Percentiles rank a stretch among this genome's conserved stretches.
Conservation (phyloP, 2,797 vertebrate species). For the Schizothorax lantsangensis region DNA sequence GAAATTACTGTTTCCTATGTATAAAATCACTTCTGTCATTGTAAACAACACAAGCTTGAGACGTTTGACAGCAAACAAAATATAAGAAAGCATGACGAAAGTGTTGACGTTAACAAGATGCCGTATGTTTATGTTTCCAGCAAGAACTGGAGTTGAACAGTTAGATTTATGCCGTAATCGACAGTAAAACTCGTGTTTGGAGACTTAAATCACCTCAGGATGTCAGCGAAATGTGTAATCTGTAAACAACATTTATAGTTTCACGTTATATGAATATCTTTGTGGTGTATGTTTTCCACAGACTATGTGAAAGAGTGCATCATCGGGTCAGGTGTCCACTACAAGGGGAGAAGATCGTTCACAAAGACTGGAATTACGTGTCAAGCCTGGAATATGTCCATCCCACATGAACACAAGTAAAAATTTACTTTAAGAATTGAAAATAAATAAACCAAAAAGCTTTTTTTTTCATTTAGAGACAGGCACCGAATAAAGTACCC, state of each 20-base stretch:
- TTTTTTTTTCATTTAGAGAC: not conserved
- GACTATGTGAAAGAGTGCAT: slow-evolving; percentile 95
- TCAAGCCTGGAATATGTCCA: slow-evolving; percentile 94
- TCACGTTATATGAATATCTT: slow-evolving; percentile 38
- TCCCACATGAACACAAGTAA: slow-evolving; percentile 97
- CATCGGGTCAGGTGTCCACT: slow-evolving; percentile 87
- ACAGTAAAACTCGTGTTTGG: slow-evolving; percentile 24
- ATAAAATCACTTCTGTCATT: slow-evolving; percentile 30
- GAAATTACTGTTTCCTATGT: slow-evolving; percentile 28
- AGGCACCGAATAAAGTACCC: not conserved
- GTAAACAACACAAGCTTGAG: slow-evolving; percentile 49
- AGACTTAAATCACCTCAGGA: slow-evolving; percentile 18
- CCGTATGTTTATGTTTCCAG: slow-evolving; percentile 41
- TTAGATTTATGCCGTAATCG: slow-evolving; percentile 27
- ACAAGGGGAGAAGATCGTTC: slow-evolving; percentile 89
- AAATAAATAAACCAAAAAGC: not conserved
- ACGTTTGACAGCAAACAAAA: slow-evolving; percentile 37
- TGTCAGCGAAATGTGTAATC: slow-evolving; percentile 29
- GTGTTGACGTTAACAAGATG: slow-evolving; percentile 29
- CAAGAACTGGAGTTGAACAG: slow-evolving; percentile 5
- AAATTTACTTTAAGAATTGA: slow-evolving; percentile 50
- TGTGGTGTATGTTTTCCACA: slow-evolving; percentile 64
- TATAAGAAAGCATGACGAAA: slow-evolving; percentile 36
- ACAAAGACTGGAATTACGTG: slow-evolving; percentile 93
- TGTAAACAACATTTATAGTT: slow-evolving; percentile 30